phyloP scores from a whole-genome alignment of 2,888 invertebrate genomes.

The Lepidocyrtoides sp. region DNA sequence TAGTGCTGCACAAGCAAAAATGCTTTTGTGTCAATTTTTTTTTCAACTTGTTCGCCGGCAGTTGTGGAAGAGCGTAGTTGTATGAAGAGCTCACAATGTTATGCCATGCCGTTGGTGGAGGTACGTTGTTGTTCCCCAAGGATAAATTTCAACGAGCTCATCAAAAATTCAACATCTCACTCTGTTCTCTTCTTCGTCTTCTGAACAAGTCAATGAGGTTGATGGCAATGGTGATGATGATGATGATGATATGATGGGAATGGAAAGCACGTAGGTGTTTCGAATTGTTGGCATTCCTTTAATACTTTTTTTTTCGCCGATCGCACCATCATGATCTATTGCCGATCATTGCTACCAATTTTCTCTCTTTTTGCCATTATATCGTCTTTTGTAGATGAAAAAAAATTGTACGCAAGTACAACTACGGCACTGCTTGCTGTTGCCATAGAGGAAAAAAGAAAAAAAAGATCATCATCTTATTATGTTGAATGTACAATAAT shows the following conservation, averaged over 20 bases:
- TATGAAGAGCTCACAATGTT: neutral
- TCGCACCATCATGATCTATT: constrained; percentile 68
- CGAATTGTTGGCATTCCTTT: constrained; percentile 77
- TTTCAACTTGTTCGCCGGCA: constrained; percentile 50
- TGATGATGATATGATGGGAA: constrained; percentile 57
- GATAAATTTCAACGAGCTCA: constrained; percentile 78
- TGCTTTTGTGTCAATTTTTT: constrained; percentile 55
- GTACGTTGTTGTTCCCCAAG: constrained; percentile 72
- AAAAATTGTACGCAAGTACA: constrained; percentile 1
- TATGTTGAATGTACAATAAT: constrained; percentile 52
- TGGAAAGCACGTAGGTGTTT: constrained; percentile 76
- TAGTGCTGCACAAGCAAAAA: constrained; percentile 50
- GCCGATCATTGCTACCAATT: constrained; percentile 62
- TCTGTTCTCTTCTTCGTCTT: constrained; percentile 53
- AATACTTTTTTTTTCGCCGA: constrained; percentile 57
- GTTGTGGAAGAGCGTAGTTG: neutral
- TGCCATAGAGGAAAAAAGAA: neutral
- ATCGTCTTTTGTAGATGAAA: constrained; percentile 38
- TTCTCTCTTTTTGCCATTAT: constrained; percentile 54
- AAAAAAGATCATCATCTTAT: constrained; percentile 44
- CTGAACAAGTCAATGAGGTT: constrained; percentile 43
- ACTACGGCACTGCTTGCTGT: neutral
- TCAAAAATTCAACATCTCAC: constrained; percentile 77
- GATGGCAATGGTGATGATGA: constrained; percentile 32
- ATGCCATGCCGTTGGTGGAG: constrained; percentile 21